Conservation (phyloP, 2,113 vertebrate species). For the Microtus richardsoni region DNA sequence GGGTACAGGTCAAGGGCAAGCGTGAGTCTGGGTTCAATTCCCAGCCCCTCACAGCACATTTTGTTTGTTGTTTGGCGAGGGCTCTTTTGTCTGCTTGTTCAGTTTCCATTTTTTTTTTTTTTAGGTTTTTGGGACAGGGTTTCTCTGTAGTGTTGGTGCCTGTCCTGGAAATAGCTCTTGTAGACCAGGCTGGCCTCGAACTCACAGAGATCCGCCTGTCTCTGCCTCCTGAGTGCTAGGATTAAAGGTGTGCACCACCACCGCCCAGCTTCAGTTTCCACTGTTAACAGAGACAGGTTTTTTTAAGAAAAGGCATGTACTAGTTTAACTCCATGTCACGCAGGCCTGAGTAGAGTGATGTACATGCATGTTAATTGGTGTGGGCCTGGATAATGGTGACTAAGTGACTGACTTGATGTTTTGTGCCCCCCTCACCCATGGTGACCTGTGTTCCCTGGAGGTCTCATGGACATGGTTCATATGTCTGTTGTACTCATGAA, state of each 20-base stretch:
- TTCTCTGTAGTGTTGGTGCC: no score
- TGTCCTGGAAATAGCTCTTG: no score
- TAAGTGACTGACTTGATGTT: background rate
- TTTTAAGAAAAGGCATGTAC: background rate
- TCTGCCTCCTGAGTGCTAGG: no score
- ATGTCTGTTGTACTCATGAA: conserved; percentile 43
- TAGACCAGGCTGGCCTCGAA: no score
- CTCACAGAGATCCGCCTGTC: no score
- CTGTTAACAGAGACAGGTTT: background rate
- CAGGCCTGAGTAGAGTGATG: background rate
- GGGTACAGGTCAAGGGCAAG: background rate
- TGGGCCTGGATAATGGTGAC: conserved; percentile 2
- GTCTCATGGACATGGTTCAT: background rate
- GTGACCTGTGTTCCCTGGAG: conserved; percentile 1
- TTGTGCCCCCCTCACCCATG: background rate
- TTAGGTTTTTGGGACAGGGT: no score
- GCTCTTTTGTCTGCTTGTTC: conserved; percentile 37
- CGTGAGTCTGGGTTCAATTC: background rate
- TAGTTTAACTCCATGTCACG: background rate
- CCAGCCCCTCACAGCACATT: background rate
- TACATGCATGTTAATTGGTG: conserved; percentile 42
- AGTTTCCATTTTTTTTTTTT: background rate
- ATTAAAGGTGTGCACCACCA: no score
- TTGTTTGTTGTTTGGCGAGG: background rate
- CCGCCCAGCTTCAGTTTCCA: background rate